These are phyloP conservation scores for Rallus limicola DNA, from an alignment of 2,113 vertebrate species.

Conservation along the genomic window DNA sequence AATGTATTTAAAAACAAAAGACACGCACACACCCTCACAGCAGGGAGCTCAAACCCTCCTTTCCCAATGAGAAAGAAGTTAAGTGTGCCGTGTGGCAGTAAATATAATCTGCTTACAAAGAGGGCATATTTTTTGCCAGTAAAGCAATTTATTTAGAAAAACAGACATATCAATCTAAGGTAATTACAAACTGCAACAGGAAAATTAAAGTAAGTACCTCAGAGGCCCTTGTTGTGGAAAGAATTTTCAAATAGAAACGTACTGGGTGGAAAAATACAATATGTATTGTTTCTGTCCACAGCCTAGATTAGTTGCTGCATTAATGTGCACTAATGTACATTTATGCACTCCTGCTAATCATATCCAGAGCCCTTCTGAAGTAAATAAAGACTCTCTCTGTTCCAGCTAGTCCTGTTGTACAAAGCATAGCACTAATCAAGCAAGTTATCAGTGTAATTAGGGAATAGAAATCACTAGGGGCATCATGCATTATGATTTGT, in stretches of 20 bases:
- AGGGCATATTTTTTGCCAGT: constrained; percentile 21
- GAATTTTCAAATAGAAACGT: constrained; percentile 46
- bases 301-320: constrained; percentile 45
- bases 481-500: constrained; percentile 23
- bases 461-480: constrained; percentile 45
- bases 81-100: neutral
- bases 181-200: constrained; percentile 59
- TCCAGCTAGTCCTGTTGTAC: constrained; percentile 42
- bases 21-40: neutral
- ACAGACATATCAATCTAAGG: constrained; percentile 51
- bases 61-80: neutral
- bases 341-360: constrained; percentile 66
- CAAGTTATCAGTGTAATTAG: constrained; percentile 64
- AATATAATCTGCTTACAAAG: constrained; percentile 40
- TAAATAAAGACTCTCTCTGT: constrained; percentile 48
- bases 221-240: constrained; percentile 12
- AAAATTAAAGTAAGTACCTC: constrained; percentile 64
- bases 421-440: constrained; percentile 55
- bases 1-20: neutral
- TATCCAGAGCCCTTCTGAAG: constrained; percentile 53
- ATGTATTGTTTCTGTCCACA: constrained; percentile 51
- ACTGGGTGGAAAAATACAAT: constrained; percentile 18
- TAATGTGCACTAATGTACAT: constrained; percentile 52
- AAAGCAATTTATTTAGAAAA: constrained; percentile 56
- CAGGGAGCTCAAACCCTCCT: neutral